Conservation (phyloP, 2,113 vertebrate species). For the Nanorana parkeri region DNA sequence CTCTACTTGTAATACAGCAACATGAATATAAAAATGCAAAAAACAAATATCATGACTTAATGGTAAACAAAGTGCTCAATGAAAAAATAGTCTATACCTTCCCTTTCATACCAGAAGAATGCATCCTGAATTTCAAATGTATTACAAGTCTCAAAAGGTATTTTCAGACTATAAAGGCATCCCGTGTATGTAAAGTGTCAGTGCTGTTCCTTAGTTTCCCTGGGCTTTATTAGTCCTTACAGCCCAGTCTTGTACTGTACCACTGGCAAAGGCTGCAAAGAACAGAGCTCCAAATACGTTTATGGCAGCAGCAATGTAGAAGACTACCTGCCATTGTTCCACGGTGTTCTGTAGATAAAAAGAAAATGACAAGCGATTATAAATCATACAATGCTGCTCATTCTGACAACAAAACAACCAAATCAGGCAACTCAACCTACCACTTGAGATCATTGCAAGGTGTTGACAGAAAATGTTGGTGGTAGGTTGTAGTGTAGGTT, state of each 20-base stretch:
- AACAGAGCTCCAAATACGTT: constrained; percentile 88
- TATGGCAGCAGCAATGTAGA: constrained; percentile 91
- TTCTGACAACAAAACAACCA: too few species aligned
- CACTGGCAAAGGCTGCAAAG: constrained; percentile 84
- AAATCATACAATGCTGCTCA: neutral
- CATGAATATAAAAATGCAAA: too few species aligned
- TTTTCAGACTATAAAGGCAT: neutral
- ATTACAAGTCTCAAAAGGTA: neutral
- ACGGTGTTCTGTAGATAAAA: constrained; percentile 83
- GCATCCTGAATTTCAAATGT: too few species aligned
- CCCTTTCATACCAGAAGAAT: too few species aligned
- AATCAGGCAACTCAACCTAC: too few species aligned
- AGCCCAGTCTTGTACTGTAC: constrained; percentile 91
- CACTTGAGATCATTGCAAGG: too few species aligned
- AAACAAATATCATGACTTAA: too few species aligned
- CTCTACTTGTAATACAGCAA: too few species aligned
- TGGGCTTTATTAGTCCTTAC: constrained; percentile 61
- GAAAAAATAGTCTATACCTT: too few species aligned
- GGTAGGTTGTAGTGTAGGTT: too few species aligned
- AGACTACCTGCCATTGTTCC: constrained; percentile 90
- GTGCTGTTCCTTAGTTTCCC: neutral
- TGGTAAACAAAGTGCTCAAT: too few species aligned
- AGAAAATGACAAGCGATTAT: neutral
- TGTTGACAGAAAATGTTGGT: too few species aligned
- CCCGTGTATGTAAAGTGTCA: neutral